These are phyloP conservation scores for Phalanger gymnotis DNA, from an alignment of 2,797 vertebrate genomes.

Conservation along the genomic window DNA sequence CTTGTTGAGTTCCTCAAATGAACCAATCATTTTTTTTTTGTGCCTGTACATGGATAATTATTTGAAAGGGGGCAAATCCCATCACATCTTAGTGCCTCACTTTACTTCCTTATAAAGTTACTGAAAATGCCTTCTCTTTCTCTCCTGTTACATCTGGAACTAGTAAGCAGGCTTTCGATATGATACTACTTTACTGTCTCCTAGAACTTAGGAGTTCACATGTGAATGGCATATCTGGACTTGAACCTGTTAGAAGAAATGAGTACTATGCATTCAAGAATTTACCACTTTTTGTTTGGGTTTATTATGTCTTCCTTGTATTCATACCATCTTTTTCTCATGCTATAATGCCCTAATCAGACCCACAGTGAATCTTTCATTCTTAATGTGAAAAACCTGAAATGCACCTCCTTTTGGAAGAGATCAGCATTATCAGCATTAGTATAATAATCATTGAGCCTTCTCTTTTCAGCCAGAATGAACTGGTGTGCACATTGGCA, in stretches of 20 bases:
- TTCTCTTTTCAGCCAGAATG: not conserved
- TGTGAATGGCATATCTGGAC: not conserved
- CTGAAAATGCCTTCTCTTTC: not conserved
- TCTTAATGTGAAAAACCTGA: not conserved
- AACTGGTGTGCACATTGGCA: not conserved
- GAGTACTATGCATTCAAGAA: not conserved
- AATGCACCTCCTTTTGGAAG: not conserved
- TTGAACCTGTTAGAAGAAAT: not conserved
- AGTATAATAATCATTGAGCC: not conserved
- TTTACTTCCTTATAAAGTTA: not conserved
- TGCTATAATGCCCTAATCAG: not conserved
- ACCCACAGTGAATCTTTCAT: not conserved
- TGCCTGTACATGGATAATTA: not conserved
- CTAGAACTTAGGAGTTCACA: not conserved
- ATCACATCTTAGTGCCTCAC: not conserved
- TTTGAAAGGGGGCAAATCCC: conserved; percentile 4
- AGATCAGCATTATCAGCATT: no score
- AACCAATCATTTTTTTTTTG: conserved; percentile 33
- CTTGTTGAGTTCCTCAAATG: not conserved
- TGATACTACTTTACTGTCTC: not conserved
- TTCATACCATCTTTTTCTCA: not conserved
- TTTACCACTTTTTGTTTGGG: not conserved
- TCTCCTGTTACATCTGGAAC: not conserved
- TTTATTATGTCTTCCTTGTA: not conserved
- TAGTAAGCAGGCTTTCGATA: not conserved